Conservation (phyloP, 2,797 vertebrate genomes). For the Pseudochirops corinnae region DNA sequence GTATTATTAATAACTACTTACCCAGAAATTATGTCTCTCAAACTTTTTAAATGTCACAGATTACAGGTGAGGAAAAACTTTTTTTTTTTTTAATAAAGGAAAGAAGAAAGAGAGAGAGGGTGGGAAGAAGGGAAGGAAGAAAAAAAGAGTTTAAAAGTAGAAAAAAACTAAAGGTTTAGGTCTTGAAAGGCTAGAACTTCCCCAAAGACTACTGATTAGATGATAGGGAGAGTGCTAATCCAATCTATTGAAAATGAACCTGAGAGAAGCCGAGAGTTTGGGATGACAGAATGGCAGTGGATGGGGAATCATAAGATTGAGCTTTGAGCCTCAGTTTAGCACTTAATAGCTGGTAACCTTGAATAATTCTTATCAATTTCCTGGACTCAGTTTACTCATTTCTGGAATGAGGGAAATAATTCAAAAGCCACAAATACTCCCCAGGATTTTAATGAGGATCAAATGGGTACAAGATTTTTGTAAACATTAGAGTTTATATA, state of each 20-base stretch:
- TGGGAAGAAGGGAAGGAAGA: not conserved
- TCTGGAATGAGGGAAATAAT: not conserved
- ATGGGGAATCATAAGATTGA: not conserved
- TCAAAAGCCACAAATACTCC: not conserved
- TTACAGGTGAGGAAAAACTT: not conserved
- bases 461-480: not conserved
- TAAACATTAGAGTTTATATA: not conserved
- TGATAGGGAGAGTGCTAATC: not conserved
- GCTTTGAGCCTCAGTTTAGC: not conserved
- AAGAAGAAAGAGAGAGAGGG: not conserved
- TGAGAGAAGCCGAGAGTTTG: not conserved
- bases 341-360: not conserved
- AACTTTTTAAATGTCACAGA: not conserved
- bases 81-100: too few relatives aligned
- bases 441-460: not conserved
- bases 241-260: not conserved
- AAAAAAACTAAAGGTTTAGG: slow-evolving; percentile 43
- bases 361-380: not conserved
- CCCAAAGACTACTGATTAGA: not conserved
- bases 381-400: not conserved
- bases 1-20: not conserved
- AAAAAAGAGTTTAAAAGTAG: slow-evolving; percentile 49
- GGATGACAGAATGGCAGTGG: not conserved
- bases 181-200: not conserved
- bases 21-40: not conserved